phyloP scores from a whole-genome alignment of 2,797 vertebrate species.

The Danio jaintianensis region DNA sequence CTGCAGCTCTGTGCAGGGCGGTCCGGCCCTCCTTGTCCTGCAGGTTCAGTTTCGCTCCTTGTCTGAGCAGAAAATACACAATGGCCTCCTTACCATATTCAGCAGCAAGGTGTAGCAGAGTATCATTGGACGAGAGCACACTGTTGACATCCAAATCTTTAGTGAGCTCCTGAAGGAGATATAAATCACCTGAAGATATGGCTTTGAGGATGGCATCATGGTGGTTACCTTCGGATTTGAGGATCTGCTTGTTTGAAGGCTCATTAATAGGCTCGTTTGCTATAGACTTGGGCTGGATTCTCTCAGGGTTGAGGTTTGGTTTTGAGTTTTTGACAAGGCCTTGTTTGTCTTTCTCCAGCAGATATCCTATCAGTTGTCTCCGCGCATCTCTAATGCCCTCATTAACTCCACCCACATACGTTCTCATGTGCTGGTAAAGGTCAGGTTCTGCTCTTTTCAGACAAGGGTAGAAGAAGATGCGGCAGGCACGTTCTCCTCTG shows the following conservation, averaged over 20 bases:
- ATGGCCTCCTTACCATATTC: conserved; percentile 68
- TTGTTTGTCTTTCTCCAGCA: conserved; percentile 79
- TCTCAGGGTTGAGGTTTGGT: conserved; percentile 39
- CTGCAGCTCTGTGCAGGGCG: conserved; percentile 78
- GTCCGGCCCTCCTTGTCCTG: conserved; percentile 74
- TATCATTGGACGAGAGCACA: conserved; percentile 69
- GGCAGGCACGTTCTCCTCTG: conserved; percentile 82
- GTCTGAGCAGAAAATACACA: conserved; percentile 73
- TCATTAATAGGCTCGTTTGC: background rate
- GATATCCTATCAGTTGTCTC: conserved; percentile 83
- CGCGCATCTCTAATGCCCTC: conserved; percentile 74
- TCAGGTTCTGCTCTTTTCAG: conserved; percentile 81
- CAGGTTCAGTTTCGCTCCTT: conserved; percentile 73
- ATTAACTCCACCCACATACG: conserved; percentile 74
- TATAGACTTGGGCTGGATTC: conserved; percentile 47
- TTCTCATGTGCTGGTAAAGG: conserved; percentile 78
- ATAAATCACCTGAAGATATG: conserved; percentile 65
- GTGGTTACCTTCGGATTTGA: conserved; percentile 43
- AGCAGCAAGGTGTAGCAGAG: conserved; percentile 79
- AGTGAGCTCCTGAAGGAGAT: conserved; percentile 67
- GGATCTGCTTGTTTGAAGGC: conserved; percentile 49
- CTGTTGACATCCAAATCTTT: conserved; percentile 63
- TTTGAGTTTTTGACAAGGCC: conserved; percentile 55
- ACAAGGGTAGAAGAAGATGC: conserved; percentile 85
- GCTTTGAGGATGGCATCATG: conserved; percentile 63